Evolutionary conservation across 2,888 invertebrate genomes (phyloP), one percentile per base, ranked within the genome.

Genomic region (Spilosoma lubricipeda): DNA sequence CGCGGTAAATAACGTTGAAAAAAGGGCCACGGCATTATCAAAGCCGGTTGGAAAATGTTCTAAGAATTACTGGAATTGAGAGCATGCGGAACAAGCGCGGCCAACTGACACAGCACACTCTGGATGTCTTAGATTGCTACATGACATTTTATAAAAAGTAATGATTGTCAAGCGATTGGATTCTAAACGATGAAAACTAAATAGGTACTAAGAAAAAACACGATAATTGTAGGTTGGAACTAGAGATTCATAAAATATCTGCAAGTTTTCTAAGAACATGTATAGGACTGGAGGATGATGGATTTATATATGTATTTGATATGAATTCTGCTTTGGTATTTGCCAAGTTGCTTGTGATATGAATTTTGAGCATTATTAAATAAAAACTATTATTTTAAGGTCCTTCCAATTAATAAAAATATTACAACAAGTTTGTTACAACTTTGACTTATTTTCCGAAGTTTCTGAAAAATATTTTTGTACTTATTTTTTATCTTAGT

Each of bases 81-180:
- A 87, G 83, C 92, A 94, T 81, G 88, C 94, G 95, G 95, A 93
- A 90, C 90, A 88, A 78, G 79, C 81, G 81, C 87, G 94, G 85
- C 93, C 93, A 89, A 93, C 93, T 94, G 91, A 94, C 94, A 93
- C 87, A 86, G 85, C 88, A 86, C 79, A 81, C 83, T 83, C 82
- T 83, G 77, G 80, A 85, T 79, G 77, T 74, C 80, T 85, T 84
- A 72, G 81, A 84, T 84, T 79, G 81, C 82, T 80, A 73, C 71
- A 71, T 74, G 74, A 76, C 69, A 64, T 83, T 71, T 42, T 67
- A 77, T 79, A 86, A 86, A 86, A 85, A 86, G 65, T 80, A 80
- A 79, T 79, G 78, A 80, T 80, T 42, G 75, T 71, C 77, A 72
- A 63, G 59, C 74, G 64, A 80, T 63, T 80, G 76, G 79, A 78